Evolutionary conservation across 2,888 invertebrate species (phyloP), one percentile per base, ranked within the genome.

Genomic region (Melolontha melolontha): DNA sequence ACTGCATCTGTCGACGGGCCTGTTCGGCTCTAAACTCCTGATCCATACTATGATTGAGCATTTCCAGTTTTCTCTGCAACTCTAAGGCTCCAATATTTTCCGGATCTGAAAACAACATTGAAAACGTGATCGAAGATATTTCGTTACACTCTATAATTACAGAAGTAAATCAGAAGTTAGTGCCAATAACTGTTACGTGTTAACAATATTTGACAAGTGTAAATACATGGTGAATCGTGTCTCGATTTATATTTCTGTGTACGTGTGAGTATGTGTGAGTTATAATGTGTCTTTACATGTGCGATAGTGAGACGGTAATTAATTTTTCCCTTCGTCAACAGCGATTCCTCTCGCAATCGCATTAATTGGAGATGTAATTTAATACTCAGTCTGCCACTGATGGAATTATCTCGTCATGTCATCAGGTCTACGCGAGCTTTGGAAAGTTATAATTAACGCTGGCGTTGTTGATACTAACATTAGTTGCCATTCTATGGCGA

Each of bases 21-120:
- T 93, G 92, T 81, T 92, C 92, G 66, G 90, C 90, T 72, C 92
- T 85, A 55, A 87, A 87, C 83, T 95, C 96, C 79, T 95, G 93
- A 84, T 95, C 95, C 88, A 96, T 91, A 79, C 94, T 92, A 78
- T 91, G 93, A 86, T 96, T 96, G 81, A 96, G 88, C 84, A 94
- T 88, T 84, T 95, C 95, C 79, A 96, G 85, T 86, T 96, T 96
- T 81, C 93, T 89, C 85, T 96, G 95, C 78, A 96, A 87, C 83
- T 95, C 95, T 70, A 91, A 91, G 52, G 93, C 93, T 79, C 92
- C 92, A 76, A 92, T 92, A 81, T 94, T 94, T 83, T 95, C 94
- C 73, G 94, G 89, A 87, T 95, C 95, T 93, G 89, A 73, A 84
- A 82, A 34, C 12, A 34, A 34, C 34, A 10, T n/a, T 42, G 41